Conservation (phyloP, 2,113 vertebrate species). For the Campylomormyrus numenius region DNA sequence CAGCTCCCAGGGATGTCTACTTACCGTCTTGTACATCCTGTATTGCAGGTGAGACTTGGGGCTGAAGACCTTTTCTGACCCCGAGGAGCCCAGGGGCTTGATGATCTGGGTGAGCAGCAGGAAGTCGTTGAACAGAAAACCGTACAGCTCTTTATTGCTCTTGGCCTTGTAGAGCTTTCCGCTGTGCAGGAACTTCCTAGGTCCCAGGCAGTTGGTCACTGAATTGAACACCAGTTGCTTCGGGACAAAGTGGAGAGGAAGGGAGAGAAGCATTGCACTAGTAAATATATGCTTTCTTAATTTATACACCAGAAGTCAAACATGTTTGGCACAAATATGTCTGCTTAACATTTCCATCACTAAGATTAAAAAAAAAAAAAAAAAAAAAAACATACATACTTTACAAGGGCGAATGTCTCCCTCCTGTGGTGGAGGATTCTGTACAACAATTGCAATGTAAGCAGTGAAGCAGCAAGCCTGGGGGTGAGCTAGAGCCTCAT, state of each 20-base stretch:
- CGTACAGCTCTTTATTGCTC: constrained; percentile 96
- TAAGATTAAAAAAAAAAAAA: neutral
- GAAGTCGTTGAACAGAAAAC: constrained; percentile 99
- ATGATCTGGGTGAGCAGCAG: constrained; percentile 93
- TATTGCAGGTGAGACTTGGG: constrained; percentile 95
- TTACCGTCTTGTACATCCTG: constrained; percentile 98
- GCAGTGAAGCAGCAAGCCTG: too few relatives aligned
- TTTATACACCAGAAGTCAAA: neutral
- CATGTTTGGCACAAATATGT: neutral
- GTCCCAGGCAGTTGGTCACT: constrained; percentile 95
- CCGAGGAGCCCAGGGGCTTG: constrained; percentile 85
- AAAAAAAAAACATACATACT: neutral
- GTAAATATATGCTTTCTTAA: neutral
- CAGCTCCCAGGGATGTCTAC: constrained; percentile 33
- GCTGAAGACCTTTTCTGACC: constrained; percentile 92
- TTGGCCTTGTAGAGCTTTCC: constrained; percentile 98
- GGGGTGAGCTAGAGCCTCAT: neutral
- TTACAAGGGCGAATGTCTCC: neutral
- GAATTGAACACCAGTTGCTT: constrained; percentile 99
- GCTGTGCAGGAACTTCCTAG: constrained; percentile 96
- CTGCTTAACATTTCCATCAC: neutral
- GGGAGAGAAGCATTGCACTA: neutral
- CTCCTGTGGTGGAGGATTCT: constrained; percentile 1
- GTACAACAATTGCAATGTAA: neutral
- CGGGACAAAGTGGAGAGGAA: constrained; percentile 24